Evolutionary conservation across 2,113 vertebrate species (phyloP), one percentile per base, ranked within the genome.

Genomic region (Ochotona princeps): DNA sequence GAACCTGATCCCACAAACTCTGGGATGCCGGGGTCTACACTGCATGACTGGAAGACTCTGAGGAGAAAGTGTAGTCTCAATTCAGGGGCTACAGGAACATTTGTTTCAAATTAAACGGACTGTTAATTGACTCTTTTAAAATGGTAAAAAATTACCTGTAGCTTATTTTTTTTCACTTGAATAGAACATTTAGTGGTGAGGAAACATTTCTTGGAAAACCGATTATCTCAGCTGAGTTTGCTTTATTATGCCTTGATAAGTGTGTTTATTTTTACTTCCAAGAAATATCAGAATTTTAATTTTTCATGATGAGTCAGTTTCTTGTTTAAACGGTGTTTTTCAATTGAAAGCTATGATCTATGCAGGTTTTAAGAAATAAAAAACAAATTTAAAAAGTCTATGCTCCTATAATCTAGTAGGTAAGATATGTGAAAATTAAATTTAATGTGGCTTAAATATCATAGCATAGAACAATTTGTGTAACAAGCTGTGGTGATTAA

Each of bases 311-410:
- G 91, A 95, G 69, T 94, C 67, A 82, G 81, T 96, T 95, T 38
- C 49, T 96, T 89, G 85, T 65, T 92, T 87, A 96, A 96, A 91
- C 66, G 74, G 5, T 92, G 57, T 96, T 92, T 96, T 89, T 81
- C 91, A 94, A 96, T 98, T 97, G 96, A 97, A 97, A 97, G 87
- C 92, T 97, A 94, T 5, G 69, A 15, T 96, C 92, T 96, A 95
- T 96, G 82, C 78, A 96, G 84, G 96, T 97, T 97, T 96, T 87
- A 93, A 96, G 96, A 86, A 79, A 97, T 89, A 94, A 87, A 97
- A 97, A 96, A 96, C 92, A 93, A 91, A 89, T 94, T 4, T 65
- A 74, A 44, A 70, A 30, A 28, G 65, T 75, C 14, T 61, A 54
- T 10, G n/a, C 30, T 17, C 17, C 20, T n/a, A 28, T 38, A 18